phyloP scores from a whole-genome alignment of 2,888 invertebrate species.

The Thyatira batis region DNA sequence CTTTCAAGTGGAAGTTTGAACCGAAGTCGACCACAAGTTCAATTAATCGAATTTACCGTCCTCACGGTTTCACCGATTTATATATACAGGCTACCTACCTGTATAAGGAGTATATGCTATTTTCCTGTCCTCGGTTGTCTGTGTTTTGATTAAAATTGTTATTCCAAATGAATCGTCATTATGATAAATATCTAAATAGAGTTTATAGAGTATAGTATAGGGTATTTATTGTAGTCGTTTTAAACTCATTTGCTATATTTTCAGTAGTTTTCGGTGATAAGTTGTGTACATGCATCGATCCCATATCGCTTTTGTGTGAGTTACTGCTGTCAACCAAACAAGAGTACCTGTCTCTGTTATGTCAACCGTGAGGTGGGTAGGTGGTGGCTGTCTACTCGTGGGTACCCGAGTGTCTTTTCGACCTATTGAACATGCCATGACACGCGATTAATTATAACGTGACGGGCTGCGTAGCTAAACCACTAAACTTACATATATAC shows the following conservation, averaged over 20 bases:
- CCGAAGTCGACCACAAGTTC: constrained; percentile 29
- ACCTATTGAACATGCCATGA: constrained; percentile 33
- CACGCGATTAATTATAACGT: constrained; percentile 11
- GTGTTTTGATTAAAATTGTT: too few relatives aligned
- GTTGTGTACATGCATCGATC: constrained; percentile 12
- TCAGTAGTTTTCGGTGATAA: too few relatives aligned
- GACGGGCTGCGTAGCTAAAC: constrained; percentile 13
- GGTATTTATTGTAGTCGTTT: too few relatives aligned
- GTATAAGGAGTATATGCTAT: too few relatives aligned
- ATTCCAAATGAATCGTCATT: too few relatives aligned
- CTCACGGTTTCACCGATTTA: constrained; percentile 15
- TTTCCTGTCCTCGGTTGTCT: too few relatives aligned
- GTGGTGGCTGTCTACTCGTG: constrained; percentile 19
- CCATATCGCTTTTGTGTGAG: constrained; percentile 6
- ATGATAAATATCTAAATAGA: too few relatives aligned
- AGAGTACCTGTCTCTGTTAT: neutral
- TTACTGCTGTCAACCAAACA: constrained; percentile 14
- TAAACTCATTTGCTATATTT: too few relatives aligned
- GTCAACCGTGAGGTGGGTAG: constrained; percentile 4
- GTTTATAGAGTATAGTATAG: too few relatives aligned
- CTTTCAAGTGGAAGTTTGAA: constrained; percentile 35
- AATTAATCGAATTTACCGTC: constrained; percentile 37
- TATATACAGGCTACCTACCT: neutral
- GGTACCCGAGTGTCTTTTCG: constrained; percentile 25
- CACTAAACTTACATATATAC: constrained; percentile 2